Base-by-base conservation (phyloP, 2,888 invertebrate species). In the Ormyrus pomaceus region DNA sequence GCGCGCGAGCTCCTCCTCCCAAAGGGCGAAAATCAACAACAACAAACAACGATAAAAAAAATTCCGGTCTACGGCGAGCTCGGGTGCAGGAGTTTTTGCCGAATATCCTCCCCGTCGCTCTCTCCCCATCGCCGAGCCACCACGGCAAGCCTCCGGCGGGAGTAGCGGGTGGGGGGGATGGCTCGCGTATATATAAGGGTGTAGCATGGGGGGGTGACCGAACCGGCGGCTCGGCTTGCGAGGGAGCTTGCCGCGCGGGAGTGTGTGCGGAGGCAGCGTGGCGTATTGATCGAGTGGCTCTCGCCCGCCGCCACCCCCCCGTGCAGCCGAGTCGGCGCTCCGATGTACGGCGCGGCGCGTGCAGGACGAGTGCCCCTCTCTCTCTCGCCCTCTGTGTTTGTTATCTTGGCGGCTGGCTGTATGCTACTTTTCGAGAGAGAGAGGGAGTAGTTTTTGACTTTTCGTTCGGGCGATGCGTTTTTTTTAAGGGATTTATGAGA, bases 251-350 rank as follows among this genome's bases (percentile, higher is more conserved):
- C 34, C 34, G 34, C 34, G 86, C 51, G n/a, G 62, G 50, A 53
- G n/a, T 10, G 62, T 19, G 50, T 19, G 75, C 86, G 87, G 87
- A 87, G 89, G 87, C 88, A 87, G 88, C 89, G 89, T 90, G 89
- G 90, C 86, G 90, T 90, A 90, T 90, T 90, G 90, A 90, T 90
- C 90, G 90, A 90, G 90, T 90, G 89, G 89, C 89, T 90, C 88
- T 87, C 65, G 68, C 77, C 46, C 70, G 19, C 78, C 72, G 53
- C 55, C 58, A 65, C 71, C 48, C 59, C 34, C 53, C 46, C 34
- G 34, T 34, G 34, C 34, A 34, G 34, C 34, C 2, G 34, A 34
- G 34, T 34, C 34, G 34, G 34, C 34, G 34, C 34, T 34, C 34
- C 46, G 50, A 70, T 62, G 62, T 61, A 53, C 51, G 58, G 46